Evolutionary conservation across 1,140 invertebrate species (phyloP), one percentile per base, ranked within the genome.

Genomic region (Drosophila persimilis): DNA sequence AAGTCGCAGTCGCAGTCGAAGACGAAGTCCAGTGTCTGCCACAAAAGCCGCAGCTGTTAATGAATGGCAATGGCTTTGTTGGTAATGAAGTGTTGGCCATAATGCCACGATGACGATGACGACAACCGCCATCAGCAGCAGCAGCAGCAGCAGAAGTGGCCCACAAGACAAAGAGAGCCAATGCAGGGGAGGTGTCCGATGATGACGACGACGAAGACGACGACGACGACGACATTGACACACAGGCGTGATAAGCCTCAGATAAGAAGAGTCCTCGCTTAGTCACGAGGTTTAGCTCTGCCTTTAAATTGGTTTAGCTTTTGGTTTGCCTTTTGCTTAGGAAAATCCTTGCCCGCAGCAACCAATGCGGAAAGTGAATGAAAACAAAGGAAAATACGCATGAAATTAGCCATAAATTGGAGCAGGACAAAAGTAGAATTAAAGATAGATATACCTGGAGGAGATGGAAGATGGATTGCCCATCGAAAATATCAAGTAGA

Each of bases 41-140:
- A 73, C 71, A 73, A 81, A 65, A 77, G 80, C 64, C 75, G 80
- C 72, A 85, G 61, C 81, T 76, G 72, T 76, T 83, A 88, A 88
- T 88, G 83, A 88, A 88, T 83, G 78, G 81, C 81, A 78, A 78
- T 75, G 75, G 81, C 77, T 80, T 86, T 88, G 83, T 75, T 81
- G 74, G 71, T 83, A 76, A 86, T 88, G 78, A 80, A 88, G 83
- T 86, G 83, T 88, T 88, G 83, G 78, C 83, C 74, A 79, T 88
- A 88, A 86, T 86, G 74, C 74, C 50, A 41, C 45, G 50, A 53
- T 50, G 66, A 31, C 65, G 67, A 58, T 51, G 56, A 64, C 64
- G 52, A 70, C 59, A 39, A 22, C 26, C 22, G 41, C 41, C 50
- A 44, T 22, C 31, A 51, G 39, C 63, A 44, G 51, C 55, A 44